These are phyloP conservation scores for Pantherophis vulpinus DNA, from an alignment of 2,797 vertebrate species.

Conservation along the genomic window DNA sequence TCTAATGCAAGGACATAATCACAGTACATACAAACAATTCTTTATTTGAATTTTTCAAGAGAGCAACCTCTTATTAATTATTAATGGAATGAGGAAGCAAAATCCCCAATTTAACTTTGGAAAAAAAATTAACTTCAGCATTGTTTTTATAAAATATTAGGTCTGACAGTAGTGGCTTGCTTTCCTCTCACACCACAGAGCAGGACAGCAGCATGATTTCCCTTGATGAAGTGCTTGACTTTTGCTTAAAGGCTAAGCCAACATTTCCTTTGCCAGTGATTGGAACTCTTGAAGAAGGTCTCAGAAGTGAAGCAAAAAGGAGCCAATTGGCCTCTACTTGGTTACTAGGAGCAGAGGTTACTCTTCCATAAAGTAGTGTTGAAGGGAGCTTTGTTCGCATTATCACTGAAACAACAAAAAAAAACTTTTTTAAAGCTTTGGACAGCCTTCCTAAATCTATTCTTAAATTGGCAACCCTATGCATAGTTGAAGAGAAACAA, in stretches of 20 bases:
- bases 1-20: conserved; percentile 31
- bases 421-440: not conserved
- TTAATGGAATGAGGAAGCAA: not conserved
- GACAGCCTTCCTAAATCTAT: not conserved
- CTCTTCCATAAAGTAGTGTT: not conserved
- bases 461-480: not conserved
- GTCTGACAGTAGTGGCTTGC: not conserved
- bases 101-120: not conserved
- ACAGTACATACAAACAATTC: not conserved
- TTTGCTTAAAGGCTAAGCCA: not conserved
- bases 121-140: not conserved
- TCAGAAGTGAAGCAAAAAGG: not conserved
- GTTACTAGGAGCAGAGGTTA: not conserved
- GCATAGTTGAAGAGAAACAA: not conserved
- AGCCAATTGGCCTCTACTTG: not conserved
- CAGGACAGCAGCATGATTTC: not conserved
- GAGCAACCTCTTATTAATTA: not conserved
- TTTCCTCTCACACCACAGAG: not conserved
- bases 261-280: not conserved
- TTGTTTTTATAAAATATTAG: not conserved
- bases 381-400: not conserved
- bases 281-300: not conserved
- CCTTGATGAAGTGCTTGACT: not conserved
- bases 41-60: conserved; percentile 10
- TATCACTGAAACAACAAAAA: not conserved